Base-by-base conservation (phyloP, 2,888 invertebrate species). In the Eristalis arbustorum region DNA sequence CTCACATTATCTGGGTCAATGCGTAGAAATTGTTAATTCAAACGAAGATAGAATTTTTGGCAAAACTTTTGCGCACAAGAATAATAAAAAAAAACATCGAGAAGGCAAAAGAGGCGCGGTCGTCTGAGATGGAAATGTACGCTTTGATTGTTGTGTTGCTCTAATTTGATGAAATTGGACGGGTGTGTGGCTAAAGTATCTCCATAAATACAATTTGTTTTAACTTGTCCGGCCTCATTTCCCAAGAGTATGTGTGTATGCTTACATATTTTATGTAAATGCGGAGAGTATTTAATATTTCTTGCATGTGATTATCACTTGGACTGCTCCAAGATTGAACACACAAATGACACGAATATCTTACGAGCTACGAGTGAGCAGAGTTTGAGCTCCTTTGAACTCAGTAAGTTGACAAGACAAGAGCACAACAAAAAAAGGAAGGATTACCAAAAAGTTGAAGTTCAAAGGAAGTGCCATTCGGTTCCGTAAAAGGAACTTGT, bases 1-100 rank as follows among this genome's bases (percentile, higher is more conserved):
- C 4, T 3, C 37, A n/a, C 18, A 49, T 13, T 64, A 72, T 79
- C 31, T 79, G 49, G 78, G 78, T 79, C 78, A 79, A 66, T 63
- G 66, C 78, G 72, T 34, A 79, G 25, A 59, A 72, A 13, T 72
- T 79, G n/a, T 66, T 13, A 40, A 59, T 28, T 34, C 40, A 28
- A 34, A 23, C 49, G 57, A 61, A 40, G 25, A 34, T 61, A 11
- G 66, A 59, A 78, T 64, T 64, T 78, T 8, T 71, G 31, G 42
- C 49, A 31, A 71, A 14, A 28, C 14, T 34, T 64, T 71, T 6
- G 10, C 10, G 13, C 23, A 25, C 25, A 59, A 13, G n/a, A 59
- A 25, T 8, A 25, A 13, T 0, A 25, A 25, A 5, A 8, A 25
- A 57, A 57, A 18, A 4, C n/a, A n/a, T n/a, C n/a, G 8, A 3